phyloP scores from a whole-genome alignment of 2,797 vertebrate species.

The Botia kubotai region DNA sequence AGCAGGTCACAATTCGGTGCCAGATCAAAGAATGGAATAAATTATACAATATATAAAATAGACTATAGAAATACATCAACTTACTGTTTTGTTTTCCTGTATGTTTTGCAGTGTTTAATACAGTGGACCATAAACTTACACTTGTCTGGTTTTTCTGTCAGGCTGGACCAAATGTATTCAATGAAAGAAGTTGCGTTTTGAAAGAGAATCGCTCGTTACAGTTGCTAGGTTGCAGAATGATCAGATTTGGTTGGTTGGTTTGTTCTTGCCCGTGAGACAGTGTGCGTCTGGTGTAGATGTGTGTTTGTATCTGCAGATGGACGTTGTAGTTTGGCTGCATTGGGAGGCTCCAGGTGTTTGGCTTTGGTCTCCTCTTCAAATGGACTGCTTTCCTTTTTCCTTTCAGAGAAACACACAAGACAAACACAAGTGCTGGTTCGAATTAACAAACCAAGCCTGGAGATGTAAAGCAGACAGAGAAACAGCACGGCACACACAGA shows the following conservation, averaged over 20 bases:
- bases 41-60: no score
- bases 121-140: no score
- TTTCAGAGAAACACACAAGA: slow-evolving; percentile 38
- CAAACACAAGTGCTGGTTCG: slow-evolving; percentile 54
- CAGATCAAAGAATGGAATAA: no score
- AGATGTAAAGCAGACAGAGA: slow-evolving; percentile 56
- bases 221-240: background rate
- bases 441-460: slow-evolving; percentile 54
- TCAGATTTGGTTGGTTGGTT: background rate
- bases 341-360: slow-evolving; percentile 23
- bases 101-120: no score
- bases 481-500: slow-evolving; percentile 18
- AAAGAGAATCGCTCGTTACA: background rate
- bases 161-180: no score
- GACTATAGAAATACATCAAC: no score
- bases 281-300: background rate
- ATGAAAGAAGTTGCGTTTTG: background rate
- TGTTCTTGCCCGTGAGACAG: no score
- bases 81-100: no score
- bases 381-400: slow-evolving; percentile 57
- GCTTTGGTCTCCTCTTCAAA: slow-evolving; percentile 23
- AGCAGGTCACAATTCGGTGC: no score
- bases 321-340: slow-evolving; percentile 2
- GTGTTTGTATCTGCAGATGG: background rate
- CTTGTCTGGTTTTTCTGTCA: no score